phyloP scores from a whole-genome alignment of 2,888 invertebrate species.

The Drosophila subsilvestris region DNA sequence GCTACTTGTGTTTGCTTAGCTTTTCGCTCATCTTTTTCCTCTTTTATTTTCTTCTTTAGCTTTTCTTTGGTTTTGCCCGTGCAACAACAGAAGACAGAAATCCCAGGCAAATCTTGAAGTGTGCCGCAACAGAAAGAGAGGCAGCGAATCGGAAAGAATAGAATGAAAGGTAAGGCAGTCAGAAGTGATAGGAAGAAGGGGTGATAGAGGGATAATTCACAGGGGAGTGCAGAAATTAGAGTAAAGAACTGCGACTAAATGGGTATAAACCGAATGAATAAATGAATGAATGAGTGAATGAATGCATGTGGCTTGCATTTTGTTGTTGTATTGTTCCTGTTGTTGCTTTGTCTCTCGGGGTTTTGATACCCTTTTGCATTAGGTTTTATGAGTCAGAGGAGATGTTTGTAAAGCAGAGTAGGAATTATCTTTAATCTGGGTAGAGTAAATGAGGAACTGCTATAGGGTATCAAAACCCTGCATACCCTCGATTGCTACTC shows the following conservation, averaged over 20 bases:
- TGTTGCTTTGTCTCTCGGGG: slow-evolving; percentile 5
- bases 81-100: slow-evolving; percentile 22
- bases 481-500: slow-evolving; percentile 28
- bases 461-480: slow-evolving; percentile 1
- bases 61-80: slow-evolving; percentile 18
- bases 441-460: too few relatives aligned
- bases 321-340: slow-evolving; percentile 19
- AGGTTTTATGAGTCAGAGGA: too few relatives aligned
- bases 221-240: slow-evolving; percentile 19
- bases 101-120: slow-evolving; percentile 50
- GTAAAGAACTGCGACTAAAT: slow-evolving; percentile 50
- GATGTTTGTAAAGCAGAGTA: too few relatives aligned
- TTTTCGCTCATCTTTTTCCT: slow-evolving; percentile 17
- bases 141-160: background rate
- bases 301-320: slow-evolving; percentile 50
- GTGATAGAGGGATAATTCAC: background rate
- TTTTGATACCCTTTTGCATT: background rate
- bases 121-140: slow-evolving; percentile 33
- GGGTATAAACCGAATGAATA: slow-evolving; percentile 51
- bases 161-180: background rate
- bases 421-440: too few relatives aligned
- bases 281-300: slow-evolving; percentile 37
- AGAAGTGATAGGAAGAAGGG: slow-evolving; percentile 4
- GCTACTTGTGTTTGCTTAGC: slow-evolving; percentile 42
- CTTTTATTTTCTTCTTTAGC: slow-evolving; percentile 12